A percentile compares a stretch with the other conserved stretches of the same genome.
Evolutionary conservation across 2,113 vertebrate genomes (phyloP).

Genomic region (Nesoenas mayeri): DNA sequence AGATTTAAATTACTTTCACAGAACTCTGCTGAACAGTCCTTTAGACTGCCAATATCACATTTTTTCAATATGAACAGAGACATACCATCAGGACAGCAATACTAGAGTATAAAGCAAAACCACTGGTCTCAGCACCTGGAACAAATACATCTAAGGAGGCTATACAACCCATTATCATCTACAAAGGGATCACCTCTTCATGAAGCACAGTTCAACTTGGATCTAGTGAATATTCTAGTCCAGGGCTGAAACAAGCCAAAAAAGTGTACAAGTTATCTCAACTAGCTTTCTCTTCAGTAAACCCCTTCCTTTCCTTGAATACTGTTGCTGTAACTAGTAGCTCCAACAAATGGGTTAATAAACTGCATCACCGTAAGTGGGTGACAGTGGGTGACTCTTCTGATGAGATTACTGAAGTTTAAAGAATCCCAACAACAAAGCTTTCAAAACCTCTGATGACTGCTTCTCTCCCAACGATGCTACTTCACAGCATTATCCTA

Average conservation of each 20-base stretch:
- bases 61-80: background rate
- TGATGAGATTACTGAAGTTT: background rate
- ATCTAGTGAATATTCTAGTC: background rate
- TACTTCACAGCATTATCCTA: background rate
- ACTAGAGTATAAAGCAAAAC: background rate
- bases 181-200: background rate
- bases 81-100: background rate
- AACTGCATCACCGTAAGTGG: background rate
- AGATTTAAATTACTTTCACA: background rate
- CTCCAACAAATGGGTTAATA: background rate
- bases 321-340: background rate
- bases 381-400: background rate
- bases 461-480: background rate
- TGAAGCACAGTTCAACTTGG: background rate
- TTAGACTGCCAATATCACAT: no score
- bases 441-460: background rate
- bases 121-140: background rate
- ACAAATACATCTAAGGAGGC: background rate
- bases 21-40: background rate
- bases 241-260: background rate
- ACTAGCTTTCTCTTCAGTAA: background rate
- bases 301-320: background rate
- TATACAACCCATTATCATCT: no score
- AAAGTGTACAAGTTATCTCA: background rate
- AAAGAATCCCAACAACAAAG: background rate